phyloP scores from a whole-genome alignment of 35 echinoderm and acorn worm species.

The Ophioderma brevispina region DNA sequence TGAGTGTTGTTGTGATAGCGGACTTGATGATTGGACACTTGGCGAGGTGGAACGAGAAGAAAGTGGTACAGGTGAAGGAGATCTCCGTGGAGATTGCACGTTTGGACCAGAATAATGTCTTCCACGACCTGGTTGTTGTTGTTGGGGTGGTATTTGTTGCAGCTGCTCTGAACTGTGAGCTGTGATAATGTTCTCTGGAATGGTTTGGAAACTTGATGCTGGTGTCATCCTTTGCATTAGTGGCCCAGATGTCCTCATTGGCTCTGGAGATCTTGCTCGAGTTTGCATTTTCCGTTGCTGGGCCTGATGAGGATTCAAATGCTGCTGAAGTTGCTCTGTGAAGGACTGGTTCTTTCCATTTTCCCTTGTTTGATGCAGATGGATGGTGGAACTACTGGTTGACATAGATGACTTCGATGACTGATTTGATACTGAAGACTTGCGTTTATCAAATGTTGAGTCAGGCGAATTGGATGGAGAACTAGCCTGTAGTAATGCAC shows the following conservation, averaged over 20 bases:
- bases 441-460: constrained; percentile 90
- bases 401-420: constrained; percentile 91
- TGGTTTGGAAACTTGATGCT: constrained; percentile 89
- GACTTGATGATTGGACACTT: constrained; percentile 61
- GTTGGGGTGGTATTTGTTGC: constrained; percentile 49
- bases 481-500: constrained; percentile 63
- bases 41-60: constrained; percentile 65
- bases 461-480: constrained; percentile 94
- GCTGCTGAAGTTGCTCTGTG: constrained; percentile 88
- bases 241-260: constrained; percentile 40
- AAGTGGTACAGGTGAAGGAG: constrained; percentile 70
- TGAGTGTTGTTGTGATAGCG: constrained; percentile 56
- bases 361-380: constrained; percentile 51
- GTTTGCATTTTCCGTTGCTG: not conserved
- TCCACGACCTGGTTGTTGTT: not conserved
- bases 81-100: constrained; percentile 56
- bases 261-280: constrained; percentile 66
- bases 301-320: constrained; percentile 53
- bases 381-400: constrained; percentile 70
- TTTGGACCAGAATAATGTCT: constrained; percentile 58
- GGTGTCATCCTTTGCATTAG: constrained; percentile 72
- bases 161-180: constrained; percentile 85
- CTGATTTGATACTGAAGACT: constrained; percentile 66
- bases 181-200: constrained; percentile 94
- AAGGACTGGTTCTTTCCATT: constrained; percentile 56